Evolutionary conservation across 2,113 vertebrate species (phyloP).

Genomic region (Sprattus sprattus): DNA sequence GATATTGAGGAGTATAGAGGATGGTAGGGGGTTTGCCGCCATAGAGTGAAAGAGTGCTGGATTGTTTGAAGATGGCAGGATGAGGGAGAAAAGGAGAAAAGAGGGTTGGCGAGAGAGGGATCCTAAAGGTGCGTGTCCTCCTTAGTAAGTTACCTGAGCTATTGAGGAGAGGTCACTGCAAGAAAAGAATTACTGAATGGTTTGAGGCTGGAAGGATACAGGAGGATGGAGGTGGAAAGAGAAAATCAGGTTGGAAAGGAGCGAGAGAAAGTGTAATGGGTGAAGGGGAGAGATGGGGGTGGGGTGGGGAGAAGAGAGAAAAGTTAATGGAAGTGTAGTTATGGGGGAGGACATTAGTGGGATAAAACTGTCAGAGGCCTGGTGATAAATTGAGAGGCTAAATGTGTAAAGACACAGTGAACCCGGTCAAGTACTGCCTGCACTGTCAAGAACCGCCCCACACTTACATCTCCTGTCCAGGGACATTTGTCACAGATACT

Average conservation of each 20-base stretch:
- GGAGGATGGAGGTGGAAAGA: not conserved
- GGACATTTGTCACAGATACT: not conserved
- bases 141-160: not conserved
- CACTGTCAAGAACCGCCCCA: not conserved
- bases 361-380: not conserved
- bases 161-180: not conserved
- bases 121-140: not conserved
- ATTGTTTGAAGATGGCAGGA: not conserved
- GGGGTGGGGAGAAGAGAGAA: not conserved
- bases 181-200: not conserved
- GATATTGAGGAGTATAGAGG: too few species aligned
- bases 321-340: constrained; percentile 5
- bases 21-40: too few species aligned
- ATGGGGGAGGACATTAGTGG: not conserved
- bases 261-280: not conserved
- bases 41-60: too few species aligned
- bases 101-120: not conserved
- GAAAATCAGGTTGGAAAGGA: not conserved
- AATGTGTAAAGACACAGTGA: not conserved
- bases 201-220: not conserved
- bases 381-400: not conserved
- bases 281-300: not conserved
- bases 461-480: not conserved
- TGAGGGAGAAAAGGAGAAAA: not conserved
- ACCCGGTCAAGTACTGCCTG: not conserved